Base-by-base conservation (phyloP, 2,113 vertebrate species). In the Pangasianodon hypophthalmus region DNA sequence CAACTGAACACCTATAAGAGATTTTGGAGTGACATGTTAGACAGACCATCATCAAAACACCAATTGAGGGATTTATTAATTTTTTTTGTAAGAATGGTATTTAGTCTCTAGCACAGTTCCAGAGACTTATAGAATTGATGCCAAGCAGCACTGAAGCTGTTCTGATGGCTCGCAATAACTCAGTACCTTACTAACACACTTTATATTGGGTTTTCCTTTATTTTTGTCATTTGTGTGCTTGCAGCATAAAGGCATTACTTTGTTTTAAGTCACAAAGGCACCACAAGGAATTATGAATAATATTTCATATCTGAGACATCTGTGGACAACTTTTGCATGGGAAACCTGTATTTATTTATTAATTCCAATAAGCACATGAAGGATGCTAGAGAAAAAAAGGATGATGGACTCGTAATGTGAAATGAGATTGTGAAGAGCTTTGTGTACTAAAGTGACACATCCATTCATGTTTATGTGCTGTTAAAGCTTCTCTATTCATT, bases 401-500 rank as follows among this genome's bases (percentile, higher is more conserved):
- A 0, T 41, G 32, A 44, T 58, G 48, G 52, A 8, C 26, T 41
- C 48, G 37, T 37, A 37, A 37, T 50, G n/a, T 79, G 84, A 90
- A 88, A 37, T 88, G 83, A 85, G 16, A 2, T 7, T 52, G 87
- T 75, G 37, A 85, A 29, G 77, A 85, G 88, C 21, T 89, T 41
- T 84, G 18, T 85, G 88, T 80, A 32, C n/a, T 84, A 52, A 87
- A 73, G 89, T 86, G 73, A 88, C 88, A 89, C 87, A 69, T 86
- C 82, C 48, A 18, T 77, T 89, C 67, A 89, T 89, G 77, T 54
- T 58, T 79, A 62, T 86, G 29, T 90, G 85, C 29, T 81, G 85
- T 87, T 90, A 85, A 87, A 79, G 88, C 90, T 58, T 89, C 88
- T 85, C 69, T 69, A 87, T 88, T 90, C 87, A 90, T 60, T 86